These are phyloP conservation scores for Lasiurus borealis DNA, from an alignment of 2,113 vertebrate species.

Conservation along the genomic window DNA sequence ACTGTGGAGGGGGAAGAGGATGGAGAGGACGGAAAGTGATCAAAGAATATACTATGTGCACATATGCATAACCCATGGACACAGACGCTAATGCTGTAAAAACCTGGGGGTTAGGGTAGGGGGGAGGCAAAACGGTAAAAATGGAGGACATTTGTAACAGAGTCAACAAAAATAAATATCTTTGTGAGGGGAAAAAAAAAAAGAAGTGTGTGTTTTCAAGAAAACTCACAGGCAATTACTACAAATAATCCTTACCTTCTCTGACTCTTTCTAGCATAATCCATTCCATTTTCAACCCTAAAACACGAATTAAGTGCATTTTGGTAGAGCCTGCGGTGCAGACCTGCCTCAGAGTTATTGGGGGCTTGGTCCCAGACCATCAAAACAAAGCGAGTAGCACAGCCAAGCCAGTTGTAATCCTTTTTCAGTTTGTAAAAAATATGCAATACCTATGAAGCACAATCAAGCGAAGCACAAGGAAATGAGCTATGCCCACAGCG, in stretches of 20 bases:
- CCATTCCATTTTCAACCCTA: slow-evolving; percentile 28
- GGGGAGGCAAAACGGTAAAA: no score
- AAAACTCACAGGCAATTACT: slow-evolving; percentile 5
- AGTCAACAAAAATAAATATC: no score
- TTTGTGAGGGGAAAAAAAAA: no score
- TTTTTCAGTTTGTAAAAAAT: background rate
- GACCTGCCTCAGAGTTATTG: background rate
- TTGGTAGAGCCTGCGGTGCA: background rate
- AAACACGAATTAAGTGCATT: background rate
- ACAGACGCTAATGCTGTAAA: no score
- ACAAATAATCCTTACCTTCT: background rate
- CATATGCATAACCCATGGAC: no score
- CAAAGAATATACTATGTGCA: no score
- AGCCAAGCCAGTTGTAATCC: background rate
- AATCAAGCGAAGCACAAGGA: background rate
- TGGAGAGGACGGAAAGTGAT: no score
- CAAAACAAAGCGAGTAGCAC: background rate
- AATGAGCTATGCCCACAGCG: background rate
- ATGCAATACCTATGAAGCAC: background rate
- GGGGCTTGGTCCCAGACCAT: background rate
- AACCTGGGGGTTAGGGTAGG: no score
- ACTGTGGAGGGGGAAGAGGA: no score
- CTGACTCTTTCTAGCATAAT: background rate
- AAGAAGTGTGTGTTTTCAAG: background rate
- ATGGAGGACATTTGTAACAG: no score